Evolutionary conservation across 2,888 invertebrate species (phyloP), one percentile per base, ranked within the genome.

Genomic region (Amitus sp.): DNA sequence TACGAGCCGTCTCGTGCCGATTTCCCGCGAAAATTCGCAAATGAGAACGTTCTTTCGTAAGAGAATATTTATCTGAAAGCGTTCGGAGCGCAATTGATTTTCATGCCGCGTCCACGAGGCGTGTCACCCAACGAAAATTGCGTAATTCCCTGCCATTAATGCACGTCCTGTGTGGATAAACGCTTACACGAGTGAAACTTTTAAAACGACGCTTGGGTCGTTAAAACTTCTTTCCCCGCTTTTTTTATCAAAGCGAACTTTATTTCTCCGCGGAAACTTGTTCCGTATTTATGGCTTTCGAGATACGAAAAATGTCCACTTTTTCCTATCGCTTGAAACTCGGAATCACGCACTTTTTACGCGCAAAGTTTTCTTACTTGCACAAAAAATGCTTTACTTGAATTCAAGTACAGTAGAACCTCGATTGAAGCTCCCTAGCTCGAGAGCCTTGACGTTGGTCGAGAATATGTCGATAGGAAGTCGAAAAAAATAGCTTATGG

Each of bases 41-140:
- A 23, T 43, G 12, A 23, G 27, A 43, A 23, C 23, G 13, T 15
- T 37, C 19, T 19, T 42, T 42, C 42, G 19, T 42, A 42, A 42
- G 19, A n/a, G 19, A 5, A 12, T 12, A 12, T 15, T 37, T 13
- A 15, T 37, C 15, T 13, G 5, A 12, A 37, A 37, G 15, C 37
- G 15, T 15, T 15, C 15, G 15, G 12, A 15, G 12, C 37, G 15
- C 13, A 37, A 37, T 37, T 37, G 37, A 37, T 37, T 37, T 37
- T 37, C 15, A 9, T 13, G 37, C 37, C 37, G 37, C 37, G 37
- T 15, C 12, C 13, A 13, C 4, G 7, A 37, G 37, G 37, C 37
- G 37, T 13, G 37, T 37, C 37, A 37, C 15, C 15, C 15, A 37
- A 37, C 37, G 12, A 12, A 37, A 37, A 37, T 37, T 37, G 37